Evolutionary conservation across 1,140 invertebrate species (phyloP).

Genomic region (Diploscapter pachys): DNA sequence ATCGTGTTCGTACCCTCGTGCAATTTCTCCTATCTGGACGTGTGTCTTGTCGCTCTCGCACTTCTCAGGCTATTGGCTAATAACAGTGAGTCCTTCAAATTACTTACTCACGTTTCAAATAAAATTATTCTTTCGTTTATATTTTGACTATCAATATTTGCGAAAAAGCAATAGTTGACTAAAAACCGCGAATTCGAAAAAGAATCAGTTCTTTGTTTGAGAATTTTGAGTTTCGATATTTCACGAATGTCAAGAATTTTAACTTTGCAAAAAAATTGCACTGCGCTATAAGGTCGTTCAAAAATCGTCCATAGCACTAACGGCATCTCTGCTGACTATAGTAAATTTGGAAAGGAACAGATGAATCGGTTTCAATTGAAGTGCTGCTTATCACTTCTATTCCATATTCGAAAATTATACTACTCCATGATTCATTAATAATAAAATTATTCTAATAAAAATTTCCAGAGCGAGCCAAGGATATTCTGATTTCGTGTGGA

Average conservation of each 20-base stretch:
- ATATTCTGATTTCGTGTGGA: no score
- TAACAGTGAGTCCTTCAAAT: constrained; percentile 9
- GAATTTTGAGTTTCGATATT: background rate
- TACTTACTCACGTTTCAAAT: background rate
- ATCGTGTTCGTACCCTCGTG: background rate
- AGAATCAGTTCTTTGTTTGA: background rate
- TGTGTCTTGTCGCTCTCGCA: constrained; percentile 13
- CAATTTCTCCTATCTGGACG: background rate
- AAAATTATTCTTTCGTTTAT: background rate
- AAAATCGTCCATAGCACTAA: no score
- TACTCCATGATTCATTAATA: no score
- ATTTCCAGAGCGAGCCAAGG: no score
- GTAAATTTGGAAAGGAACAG: no score
- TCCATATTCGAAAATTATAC: no score
- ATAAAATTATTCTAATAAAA: no score
- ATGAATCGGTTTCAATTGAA: no score
- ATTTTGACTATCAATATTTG: background rate
- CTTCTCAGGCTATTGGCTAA: constrained; percentile 22
- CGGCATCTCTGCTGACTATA: no score
- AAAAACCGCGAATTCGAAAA: background rate
- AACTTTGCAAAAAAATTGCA: no score
- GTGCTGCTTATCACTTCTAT: no score
- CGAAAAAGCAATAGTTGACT: constrained; percentile 22
- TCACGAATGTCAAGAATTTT: background rate
- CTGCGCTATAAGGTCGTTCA: no score